Evolutionary conservation across 2,888 invertebrate genomes (phyloP).

Genomic region (Nesidiocoris tenuis): DNA sequence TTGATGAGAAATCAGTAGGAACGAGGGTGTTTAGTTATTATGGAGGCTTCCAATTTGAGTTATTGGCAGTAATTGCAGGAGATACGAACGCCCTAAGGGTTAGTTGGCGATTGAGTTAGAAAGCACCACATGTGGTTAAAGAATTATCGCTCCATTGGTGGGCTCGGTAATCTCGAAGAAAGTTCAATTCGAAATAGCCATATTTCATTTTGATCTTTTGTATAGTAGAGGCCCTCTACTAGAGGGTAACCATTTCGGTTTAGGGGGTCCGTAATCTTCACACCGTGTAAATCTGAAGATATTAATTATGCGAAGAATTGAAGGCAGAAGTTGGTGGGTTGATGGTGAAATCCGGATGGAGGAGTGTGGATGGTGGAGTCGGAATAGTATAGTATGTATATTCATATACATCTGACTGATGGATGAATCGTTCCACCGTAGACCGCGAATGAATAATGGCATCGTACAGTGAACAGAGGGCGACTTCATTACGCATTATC

Average conservation of each 20-base stretch:
- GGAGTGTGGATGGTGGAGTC: not conserved
- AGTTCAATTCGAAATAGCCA: not conserved
- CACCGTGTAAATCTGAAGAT: constrained; percentile 16
- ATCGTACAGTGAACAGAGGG: constrained; percentile 6
- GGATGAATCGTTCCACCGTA: not conserved
- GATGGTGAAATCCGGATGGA: no score
- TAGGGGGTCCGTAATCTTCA: constrained; percentile 15
- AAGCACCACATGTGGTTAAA: no score
- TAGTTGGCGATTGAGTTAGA: no score
- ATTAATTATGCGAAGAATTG: constrained; percentile 26
- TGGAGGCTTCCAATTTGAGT: no score
- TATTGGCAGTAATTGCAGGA: no score
- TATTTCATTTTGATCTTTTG: not conserved
- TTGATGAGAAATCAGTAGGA: no score
- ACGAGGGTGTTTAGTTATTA: no score
- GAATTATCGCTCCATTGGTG: no score
- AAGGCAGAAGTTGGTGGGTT: not conserved
- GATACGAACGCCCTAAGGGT: no score
- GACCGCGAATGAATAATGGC: not conserved
- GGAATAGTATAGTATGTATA: not conserved
- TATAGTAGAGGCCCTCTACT: no score
- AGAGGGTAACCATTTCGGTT: no score
- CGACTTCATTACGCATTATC: constrained; percentile 39
- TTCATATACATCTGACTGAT: no score
- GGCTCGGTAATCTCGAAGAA: not conserved